Conservation (phyloP, 2,888 invertebrate genomes). For the Eupsilia transversa region DNA sequence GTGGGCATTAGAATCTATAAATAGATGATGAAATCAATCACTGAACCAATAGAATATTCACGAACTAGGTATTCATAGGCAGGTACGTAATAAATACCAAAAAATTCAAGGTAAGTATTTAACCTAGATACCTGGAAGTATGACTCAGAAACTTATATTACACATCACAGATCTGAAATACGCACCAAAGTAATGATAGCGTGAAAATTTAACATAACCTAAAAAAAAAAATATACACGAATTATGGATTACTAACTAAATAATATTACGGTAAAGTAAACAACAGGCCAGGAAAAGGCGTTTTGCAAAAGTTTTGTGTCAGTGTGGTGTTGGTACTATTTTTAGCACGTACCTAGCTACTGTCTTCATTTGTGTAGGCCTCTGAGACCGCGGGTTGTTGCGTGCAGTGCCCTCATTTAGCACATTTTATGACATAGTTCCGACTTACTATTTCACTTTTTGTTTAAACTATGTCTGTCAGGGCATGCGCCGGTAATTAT, state of each 20-base stretch:
- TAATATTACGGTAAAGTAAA: conserved; percentile 63
- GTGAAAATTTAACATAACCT: conserved; percentile 49
- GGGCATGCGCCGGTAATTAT: conserved; percentile 68
- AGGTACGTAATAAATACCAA: not conserved
- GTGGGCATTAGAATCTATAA: not conserved
- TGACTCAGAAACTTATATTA: not conserved
- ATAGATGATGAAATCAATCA: not conserved
- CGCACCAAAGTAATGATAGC: conserved; percentile 23
- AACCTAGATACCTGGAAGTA: conserved; percentile 1
- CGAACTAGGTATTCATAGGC: not conserved
- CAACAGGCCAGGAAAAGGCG: conserved; percentile 59
- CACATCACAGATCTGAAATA: not conserved
- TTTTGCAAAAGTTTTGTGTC: conserved; percentile 71
- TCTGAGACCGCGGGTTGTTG: conserved; percentile 71
- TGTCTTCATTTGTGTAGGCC: conserved; percentile 75
- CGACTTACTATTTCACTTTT: conserved; percentile 88
- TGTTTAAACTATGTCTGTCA: conserved; percentile 86
- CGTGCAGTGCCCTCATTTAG: conserved; percentile 84
- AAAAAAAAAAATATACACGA: conserved; percentile 40
- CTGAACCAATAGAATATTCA: not conserved
- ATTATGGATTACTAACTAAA: conserved; percentile 51
- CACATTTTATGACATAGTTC: conserved; percentile 88
- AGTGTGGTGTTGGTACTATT: conserved; percentile 71
- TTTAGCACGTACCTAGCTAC: conserved; percentile 71
- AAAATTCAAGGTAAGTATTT: not conserved